Conservation (phyloP, 2,113 vertebrate genomes). For the Trematomus loennbergii region DNA sequence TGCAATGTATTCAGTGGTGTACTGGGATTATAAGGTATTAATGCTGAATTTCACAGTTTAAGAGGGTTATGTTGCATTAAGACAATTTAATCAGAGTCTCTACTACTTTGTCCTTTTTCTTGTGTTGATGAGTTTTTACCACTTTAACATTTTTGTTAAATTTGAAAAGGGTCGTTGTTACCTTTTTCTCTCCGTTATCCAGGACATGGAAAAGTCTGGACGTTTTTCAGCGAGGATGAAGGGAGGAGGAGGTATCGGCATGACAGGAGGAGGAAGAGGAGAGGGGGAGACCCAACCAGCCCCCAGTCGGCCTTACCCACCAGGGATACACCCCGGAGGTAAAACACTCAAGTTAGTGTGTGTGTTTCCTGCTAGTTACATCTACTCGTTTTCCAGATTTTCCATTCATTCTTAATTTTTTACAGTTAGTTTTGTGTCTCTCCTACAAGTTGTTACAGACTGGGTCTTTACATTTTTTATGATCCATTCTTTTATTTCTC, state of each 20-base stretch:
- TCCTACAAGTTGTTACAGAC: neutral
- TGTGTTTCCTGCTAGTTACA: neutral
- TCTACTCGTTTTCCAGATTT: neutral
- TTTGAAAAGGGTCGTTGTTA: too few relatives aligned
- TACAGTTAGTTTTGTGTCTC: neutral
- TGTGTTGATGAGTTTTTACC: neutral
- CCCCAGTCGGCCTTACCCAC: slow-evolving; percentile 57
- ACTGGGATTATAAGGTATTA: too few relatives aligned
- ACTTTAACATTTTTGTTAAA: too few relatives aligned
- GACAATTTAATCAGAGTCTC: too few relatives aligned
- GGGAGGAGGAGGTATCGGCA: slow-evolving; percentile 87
- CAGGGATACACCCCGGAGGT: slow-evolving; percentile 86
- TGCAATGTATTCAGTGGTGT: too few relatives aligned
- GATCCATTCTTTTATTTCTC: neutral
- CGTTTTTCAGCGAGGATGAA: slow-evolving; percentile 91
- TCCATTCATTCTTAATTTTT: neutral
- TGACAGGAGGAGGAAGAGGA: slow-evolving; percentile 68
- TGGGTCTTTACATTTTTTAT: neutral
- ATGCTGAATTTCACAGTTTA: too few relatives aligned
- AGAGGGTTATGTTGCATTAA: too few relatives aligned
- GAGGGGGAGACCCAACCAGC: slow-evolving; percentile 42
- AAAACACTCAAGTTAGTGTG: slow-evolving; percentile 33
- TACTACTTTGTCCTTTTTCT: too few relatives aligned
- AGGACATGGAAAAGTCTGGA: slow-evolving; percentile 91
- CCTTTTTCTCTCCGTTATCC: slow-evolving; percentile 6